These are phyloP conservation scores for Zaprionus ornatus DNA, from an alignment of 1,140 invertebrate species.

Conservation along the genomic window DNA sequence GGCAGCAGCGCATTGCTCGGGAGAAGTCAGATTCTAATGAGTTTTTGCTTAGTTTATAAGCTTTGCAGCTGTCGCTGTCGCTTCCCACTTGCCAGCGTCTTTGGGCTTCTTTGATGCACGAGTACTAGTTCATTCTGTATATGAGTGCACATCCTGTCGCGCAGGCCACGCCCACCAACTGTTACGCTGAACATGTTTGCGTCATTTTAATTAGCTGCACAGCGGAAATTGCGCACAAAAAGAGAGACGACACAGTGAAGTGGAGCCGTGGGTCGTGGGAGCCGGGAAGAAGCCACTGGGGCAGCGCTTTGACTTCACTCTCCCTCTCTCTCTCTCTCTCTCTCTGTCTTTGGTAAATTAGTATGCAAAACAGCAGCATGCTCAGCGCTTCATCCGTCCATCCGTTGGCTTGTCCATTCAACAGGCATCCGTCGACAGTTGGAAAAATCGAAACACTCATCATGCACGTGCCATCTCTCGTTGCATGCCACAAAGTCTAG, in stretches of 20 bases:
- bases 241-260: slow-evolving; percentile 16
- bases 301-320: slow-evolving; percentile 19
- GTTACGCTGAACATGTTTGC: slow-evolving; percentile 52
- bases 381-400: slow-evolving; percentile 1
- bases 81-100: not conserved
- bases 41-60: slow-evolving; percentile 14
- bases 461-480: slow-evolving; percentile 39
- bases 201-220: slow-evolving; percentile 75
- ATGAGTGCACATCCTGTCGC: slow-evolving; percentile 64
- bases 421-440: slow-evolving; percentile 38
- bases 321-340: no score
- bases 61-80: not conserved
- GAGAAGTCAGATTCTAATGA: slow-evolving; percentile 23
- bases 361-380: slow-evolving; percentile 66
- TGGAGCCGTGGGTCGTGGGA: not conserved
- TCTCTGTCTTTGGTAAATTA: slow-evolving; percentile 41
- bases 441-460: slow-evolving; percentile 64
- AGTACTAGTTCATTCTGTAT: slow-evolving; percentile 43
- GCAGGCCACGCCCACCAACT: slow-evolving; percentile 19
- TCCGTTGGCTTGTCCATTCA: slow-evolving; percentile 38
- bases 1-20: not conserved
- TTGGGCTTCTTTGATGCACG: not conserved
- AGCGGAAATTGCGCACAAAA: slow-evolving; percentile 62
- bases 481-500: slow-evolving; percentile 22
- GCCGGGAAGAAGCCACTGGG: not conserved